Conservation (phyloP, 2,797 vertebrate species). For the Parauchenoglanis punctatus region DNA sequence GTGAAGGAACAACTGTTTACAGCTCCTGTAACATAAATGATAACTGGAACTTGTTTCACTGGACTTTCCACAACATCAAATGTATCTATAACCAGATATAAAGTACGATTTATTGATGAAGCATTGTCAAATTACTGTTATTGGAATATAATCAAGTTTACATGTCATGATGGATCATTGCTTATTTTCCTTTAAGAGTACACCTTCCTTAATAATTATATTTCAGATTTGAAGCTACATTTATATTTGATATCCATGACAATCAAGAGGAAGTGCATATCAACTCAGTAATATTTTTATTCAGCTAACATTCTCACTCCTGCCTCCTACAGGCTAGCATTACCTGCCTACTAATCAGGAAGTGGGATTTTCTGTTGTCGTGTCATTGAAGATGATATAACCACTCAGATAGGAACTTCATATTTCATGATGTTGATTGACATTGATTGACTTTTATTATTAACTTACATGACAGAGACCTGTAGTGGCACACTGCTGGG, state of each 20-base stretch:
- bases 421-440: background rate
- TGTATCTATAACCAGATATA: background rate
- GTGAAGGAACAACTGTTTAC: background rate
- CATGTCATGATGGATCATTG: background rate
- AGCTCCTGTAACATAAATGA: background rate
- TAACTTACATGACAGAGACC: slow-evolving; percentile 6
- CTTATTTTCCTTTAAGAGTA: background rate
- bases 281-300: background rate
- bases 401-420: background rate
- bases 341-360: background rate
- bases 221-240: background rate
- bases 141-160: background rate
- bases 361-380: background rate
- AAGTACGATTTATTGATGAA: background rate
- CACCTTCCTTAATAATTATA: background rate
- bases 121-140: background rate
- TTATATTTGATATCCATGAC: background rate
- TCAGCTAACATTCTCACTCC: background rate
- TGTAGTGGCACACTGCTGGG: slow-evolving; percentile 1
- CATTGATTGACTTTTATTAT: slow-evolving; percentile 38
- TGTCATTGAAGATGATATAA: background rate
- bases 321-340: background rate
- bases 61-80: background rate
- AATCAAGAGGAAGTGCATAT: background rate
- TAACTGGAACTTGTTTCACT: background rate